Percentiles rank a stretch among this genome's conserved stretches.
Conservation (phyloP, 2,797 vertebrate genomes). For the Helarctos malayanus region DNA sequence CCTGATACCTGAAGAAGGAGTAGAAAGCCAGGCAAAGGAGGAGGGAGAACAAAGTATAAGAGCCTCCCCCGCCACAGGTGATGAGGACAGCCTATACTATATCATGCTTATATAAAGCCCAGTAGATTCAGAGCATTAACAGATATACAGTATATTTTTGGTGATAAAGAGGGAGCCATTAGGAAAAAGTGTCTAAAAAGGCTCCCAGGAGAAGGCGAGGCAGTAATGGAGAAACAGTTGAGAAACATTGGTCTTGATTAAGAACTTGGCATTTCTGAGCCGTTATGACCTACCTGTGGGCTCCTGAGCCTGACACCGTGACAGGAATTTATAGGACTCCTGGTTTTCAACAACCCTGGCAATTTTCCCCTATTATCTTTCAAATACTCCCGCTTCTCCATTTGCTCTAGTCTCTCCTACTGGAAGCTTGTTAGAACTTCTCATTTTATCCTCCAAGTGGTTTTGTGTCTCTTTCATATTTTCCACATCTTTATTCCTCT, state of each 20-base stretch:
- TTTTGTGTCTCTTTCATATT: background rate
- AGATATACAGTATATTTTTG: background rate
- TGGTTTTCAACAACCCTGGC: slow-evolving; percentile 39
- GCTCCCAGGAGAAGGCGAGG: background rate
- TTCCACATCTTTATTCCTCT: background rate
- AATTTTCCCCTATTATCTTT: slow-evolving; percentile 30
- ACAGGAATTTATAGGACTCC: background rate
- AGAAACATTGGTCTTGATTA: slow-evolving; percentile 7
- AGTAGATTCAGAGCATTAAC: background rate
- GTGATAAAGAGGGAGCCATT: background rate
- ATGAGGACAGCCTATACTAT: background rate
- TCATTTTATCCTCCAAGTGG: background rate
- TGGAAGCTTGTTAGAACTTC: background rate
- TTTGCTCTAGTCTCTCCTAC: background rate
- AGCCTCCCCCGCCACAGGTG: background rate
- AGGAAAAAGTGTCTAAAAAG: background rate
- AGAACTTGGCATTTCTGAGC: background rate
- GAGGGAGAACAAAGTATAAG: slow-evolving; percentile 2
- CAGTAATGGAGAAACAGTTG: background rate
- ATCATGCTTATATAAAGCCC: background rate
- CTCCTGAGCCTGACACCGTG: background rate
- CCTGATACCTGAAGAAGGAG: slow-evolving; percentile 41
- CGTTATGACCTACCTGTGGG: background rate
- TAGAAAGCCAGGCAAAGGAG: slow-evolving; percentile 19
- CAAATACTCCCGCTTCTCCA: background rate